phyloP scores from a whole-genome alignment of 2,888 invertebrate species.

The Graphium colonna region DNA sequence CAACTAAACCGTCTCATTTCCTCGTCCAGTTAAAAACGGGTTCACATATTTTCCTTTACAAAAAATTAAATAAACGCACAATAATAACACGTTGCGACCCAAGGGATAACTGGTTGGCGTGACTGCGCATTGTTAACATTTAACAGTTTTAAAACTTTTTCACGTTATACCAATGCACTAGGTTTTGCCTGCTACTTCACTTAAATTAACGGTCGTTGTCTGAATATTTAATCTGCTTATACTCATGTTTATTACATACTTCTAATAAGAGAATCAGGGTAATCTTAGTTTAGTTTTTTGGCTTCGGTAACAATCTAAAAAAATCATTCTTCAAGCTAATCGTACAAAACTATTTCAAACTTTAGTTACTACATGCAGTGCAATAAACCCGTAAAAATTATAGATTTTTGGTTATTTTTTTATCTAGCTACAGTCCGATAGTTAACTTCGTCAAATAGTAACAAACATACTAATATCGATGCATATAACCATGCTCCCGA shows the following conservation, averaged over 20 bases:
- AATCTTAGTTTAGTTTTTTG: too few species aligned
- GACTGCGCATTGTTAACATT: slow-evolving; percentile 72
- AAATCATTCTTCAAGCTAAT: too few species aligned
- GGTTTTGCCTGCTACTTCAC: slow-evolving; percentile 2
- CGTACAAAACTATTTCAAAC: too few species aligned
- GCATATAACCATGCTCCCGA: too few species aligned
- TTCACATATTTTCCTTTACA: slow-evolving; percentile 44
- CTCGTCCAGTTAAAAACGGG: slow-evolving; percentile 40
- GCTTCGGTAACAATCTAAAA: too few species aligned
- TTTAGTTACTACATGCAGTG: too few species aligned
- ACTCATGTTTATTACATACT: background rate
- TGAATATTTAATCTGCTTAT: slow-evolving; percentile 15
- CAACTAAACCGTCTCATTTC: slow-evolving; percentile 49
- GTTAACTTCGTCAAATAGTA: too few species aligned
- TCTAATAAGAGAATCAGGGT: too few species aligned
- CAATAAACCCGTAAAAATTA: too few species aligned
- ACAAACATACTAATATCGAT: too few species aligned
- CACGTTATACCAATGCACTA: slow-evolving; percentile 35
- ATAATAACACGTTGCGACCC: slow-evolving; percentile 65
- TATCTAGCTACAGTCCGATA: too few species aligned
- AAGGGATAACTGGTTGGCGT: slow-evolving; percentile 69
- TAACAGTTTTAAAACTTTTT: slow-evolving; percentile 43
- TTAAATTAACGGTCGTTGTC: slow-evolving; percentile 23
- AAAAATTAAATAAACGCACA: slow-evolving; percentile 73
- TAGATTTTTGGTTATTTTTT: too few species aligned